Evolutionary conservation across 2,797 vertebrate genomes (phyloP).

Genomic region (Platalea minor): DNA sequence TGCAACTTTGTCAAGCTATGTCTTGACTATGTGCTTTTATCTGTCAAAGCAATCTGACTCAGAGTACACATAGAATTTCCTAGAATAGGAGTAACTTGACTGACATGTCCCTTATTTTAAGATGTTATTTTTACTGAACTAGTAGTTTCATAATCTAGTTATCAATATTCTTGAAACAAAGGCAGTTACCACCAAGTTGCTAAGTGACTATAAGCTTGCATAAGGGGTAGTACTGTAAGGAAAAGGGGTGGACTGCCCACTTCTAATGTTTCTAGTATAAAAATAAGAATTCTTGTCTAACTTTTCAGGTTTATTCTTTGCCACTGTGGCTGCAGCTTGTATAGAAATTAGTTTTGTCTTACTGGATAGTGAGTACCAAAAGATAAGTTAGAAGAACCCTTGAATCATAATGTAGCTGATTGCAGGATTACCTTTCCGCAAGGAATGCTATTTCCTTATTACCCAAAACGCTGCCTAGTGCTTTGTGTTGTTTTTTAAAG

Average conservation of each 20-base stretch:
- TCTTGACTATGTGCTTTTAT: neutral
- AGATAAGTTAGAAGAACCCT: neutral
- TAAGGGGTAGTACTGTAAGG: neutral
- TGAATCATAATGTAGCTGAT: neutral
- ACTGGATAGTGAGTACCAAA: neutral
- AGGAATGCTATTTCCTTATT: neutral
- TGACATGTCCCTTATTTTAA: constrained; percentile 34
- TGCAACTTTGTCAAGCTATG: neutral
- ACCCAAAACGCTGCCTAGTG: neutral
- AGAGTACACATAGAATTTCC: constrained; percentile 14
- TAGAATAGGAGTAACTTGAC: constrained; percentile 42
- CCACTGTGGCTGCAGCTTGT: neutral
- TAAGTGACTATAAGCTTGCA: neutral
- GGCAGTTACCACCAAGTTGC: neutral
- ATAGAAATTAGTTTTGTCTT: neutral
- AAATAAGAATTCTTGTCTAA: neutral
- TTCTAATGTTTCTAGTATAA: neutral
- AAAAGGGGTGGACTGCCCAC: neutral
- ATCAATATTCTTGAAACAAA: constrained; percentile 30
- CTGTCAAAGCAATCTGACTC: constrained; percentile 48
- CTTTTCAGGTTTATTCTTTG: neutral
- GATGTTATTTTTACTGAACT: constrained; percentile 31
- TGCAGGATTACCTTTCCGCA: neutral
- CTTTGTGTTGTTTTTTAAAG: neutral
- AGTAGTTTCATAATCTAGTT: constrained; percentile 22